These are phyloP conservation scores for Torymus texanus DNA, from an alignment of 2,888 invertebrate species.

Conservation along the genomic window DNA sequence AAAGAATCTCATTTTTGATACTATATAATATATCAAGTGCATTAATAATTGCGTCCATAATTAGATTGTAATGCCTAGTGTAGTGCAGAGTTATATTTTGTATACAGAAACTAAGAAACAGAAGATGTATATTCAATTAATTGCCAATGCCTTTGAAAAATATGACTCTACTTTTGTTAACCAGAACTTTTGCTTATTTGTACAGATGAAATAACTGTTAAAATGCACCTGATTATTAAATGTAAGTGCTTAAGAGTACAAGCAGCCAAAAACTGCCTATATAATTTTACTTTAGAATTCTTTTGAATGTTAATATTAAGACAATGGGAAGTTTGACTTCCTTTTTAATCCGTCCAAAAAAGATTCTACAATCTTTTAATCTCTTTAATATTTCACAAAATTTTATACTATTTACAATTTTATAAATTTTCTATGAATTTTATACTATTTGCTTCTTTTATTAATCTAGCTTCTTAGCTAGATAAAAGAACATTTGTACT, in stretches of 20 bases:
- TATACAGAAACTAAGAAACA: conserved; percentile 26
- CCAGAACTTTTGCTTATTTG: conserved; percentile 21
- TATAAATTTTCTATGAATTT: conserved; percentile 45
- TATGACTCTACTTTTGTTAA: conserved; percentile 9
- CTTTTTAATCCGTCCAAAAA: conserved; percentile 31
- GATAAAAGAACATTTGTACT: conserved; percentile 39
- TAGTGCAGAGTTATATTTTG: conserved; percentile 47
- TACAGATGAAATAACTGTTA: conserved; percentile 31
- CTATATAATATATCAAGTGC: conserved; percentile 37
- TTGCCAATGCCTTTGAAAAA: conserved; percentile 3
- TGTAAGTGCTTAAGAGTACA: conserved; percentile 39
- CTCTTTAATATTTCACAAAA: conserved; percentile 2
- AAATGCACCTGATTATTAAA: conserved; percentile 31
- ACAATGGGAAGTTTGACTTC: conserved; percentile 18
- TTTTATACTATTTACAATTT: conserved; percentile 32
- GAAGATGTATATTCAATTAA: conserved; percentile 23
- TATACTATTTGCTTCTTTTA: conserved; percentile 38
- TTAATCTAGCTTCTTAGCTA: conserved; percentile 25
- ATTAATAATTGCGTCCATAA: conserved; percentile 60
- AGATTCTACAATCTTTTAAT: conserved; percentile 26
- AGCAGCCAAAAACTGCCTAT: conserved; percentile 36
- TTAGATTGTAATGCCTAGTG: conserved; percentile 47
- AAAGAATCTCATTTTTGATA: conserved; percentile 36
- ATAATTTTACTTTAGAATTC: conserved; percentile 9
- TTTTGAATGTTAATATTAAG: conserved; percentile 23